Conservation (phyloP, 2,113 vertebrate genomes). For the Psettodes erumei region DNA sequence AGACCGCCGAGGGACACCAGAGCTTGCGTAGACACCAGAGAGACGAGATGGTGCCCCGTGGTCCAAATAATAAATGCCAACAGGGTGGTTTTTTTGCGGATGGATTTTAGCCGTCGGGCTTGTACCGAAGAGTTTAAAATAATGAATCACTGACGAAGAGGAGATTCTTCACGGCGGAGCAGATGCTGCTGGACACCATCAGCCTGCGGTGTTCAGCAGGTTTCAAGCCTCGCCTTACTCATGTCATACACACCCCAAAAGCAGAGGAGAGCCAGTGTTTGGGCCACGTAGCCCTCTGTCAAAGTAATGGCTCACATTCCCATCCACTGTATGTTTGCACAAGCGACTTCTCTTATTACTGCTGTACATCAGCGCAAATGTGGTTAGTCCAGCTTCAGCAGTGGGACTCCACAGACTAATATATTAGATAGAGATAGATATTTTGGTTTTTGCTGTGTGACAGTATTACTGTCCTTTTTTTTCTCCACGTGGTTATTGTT, state of each 20-base stretch:
- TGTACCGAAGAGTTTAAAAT: constrained; percentile 41
- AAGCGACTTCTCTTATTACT: constrained; percentile 20
- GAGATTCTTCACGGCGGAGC: constrained; percentile 12
- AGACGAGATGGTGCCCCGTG: constrained; percentile 30
- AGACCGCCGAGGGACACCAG: constrained; percentile 25
- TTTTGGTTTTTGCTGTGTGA: background rate
- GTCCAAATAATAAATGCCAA: constrained; percentile 53
- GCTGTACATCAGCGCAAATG: constrained; percentile 24
- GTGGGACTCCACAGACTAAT: constrained; percentile 12
- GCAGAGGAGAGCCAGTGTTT: constrained; percentile 7
- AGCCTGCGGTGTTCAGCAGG: background rate
- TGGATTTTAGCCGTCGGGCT: constrained; percentile 12
- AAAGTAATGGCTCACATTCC: background rate
- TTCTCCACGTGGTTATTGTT: background rate
- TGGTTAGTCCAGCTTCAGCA: background rate
- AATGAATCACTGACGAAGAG: constrained; percentile 48
- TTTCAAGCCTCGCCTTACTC: background rate
- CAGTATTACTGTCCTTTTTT: background rate
- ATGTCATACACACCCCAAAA: background rate
- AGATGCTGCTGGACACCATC: constrained; percentile 3
- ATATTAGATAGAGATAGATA: no score
- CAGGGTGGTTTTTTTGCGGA: constrained; percentile 28
- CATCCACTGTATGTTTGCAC: background rate
- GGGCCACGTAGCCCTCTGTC: background rate
- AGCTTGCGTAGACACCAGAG: constrained; percentile 29